Evolutionary conservation across 1,140 invertebrate genomes (phyloP).

Genomic region (Thaumetopoea pityocampa): DNA sequence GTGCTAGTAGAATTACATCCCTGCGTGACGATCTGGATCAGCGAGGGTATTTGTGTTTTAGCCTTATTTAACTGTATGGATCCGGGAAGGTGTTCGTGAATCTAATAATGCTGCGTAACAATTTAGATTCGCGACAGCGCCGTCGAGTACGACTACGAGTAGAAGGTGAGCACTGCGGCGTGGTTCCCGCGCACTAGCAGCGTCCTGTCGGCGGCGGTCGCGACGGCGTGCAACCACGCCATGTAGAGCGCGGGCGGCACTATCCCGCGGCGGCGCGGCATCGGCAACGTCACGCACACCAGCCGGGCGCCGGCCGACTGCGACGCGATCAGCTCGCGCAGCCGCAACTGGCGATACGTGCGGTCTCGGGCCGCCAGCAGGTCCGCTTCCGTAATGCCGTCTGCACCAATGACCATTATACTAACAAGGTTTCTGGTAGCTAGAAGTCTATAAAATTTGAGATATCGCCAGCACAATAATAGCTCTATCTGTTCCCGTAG

Average conservation of each 20-base stretch:
- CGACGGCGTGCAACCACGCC: constrained; percentile 96
- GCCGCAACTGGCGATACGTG: constrained; percentile 91
- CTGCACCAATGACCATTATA: constrained; percentile 48
- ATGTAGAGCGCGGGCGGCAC: constrained; percentile 94
- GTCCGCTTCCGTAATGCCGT: constrained; percentile 87
- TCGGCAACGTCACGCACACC: constrained; percentile 95
- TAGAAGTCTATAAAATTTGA: too few species aligned
- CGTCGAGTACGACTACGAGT: constrained; percentile 88
- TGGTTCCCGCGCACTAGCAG: constrained; percentile 96
- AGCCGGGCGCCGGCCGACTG: constrained; percentile 91
- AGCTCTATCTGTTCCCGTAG: too few species aligned
- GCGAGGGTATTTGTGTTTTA: too few species aligned
- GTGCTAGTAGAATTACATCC: too few species aligned
- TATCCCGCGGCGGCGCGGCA: constrained; percentile 89
- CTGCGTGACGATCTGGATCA: too few species aligned
- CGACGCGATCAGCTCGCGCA: constrained; percentile 91
- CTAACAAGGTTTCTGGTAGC: too few species aligned
- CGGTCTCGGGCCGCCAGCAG: constrained; percentile 91
- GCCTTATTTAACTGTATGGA: too few species aligned
- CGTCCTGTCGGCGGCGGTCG: constrained; percentile 78
- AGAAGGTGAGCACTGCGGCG: constrained; percentile 96
- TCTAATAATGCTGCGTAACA: too few species aligned
- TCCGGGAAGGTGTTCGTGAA: too few species aligned
- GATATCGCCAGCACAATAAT: not conserved
- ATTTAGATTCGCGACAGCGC: too few species aligned